These are phyloP conservation scores for Torymus tubicola DNA, from an alignment of 2,888 invertebrate species.

Conservation along the genomic window DNA sequence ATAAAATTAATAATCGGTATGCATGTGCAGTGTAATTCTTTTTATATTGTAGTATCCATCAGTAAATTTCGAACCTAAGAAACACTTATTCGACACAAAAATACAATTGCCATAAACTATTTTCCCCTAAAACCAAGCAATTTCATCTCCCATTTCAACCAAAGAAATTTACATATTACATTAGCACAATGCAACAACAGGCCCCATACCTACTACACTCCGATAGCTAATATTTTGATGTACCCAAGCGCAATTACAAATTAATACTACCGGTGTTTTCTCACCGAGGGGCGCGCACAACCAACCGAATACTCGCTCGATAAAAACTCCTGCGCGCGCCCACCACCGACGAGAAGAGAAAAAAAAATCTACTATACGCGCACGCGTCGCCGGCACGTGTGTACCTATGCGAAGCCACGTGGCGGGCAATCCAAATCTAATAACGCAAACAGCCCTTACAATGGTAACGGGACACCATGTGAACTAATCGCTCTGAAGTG, in stretches of 20 bases:
- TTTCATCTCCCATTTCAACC: neutral
- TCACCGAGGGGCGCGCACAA: neutral
- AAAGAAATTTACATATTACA: neutral
- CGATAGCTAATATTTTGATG: constrained; percentile 38
- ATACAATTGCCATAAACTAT: too few species aligned
- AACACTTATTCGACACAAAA: too few species aligned
- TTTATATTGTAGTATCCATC: too few species aligned
- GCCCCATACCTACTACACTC: neutral
- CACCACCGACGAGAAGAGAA: neutral
- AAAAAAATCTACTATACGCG: neutral
- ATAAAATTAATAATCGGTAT: too few species aligned
- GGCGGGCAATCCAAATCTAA: constrained; percentile 75
- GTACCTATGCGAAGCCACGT: constrained; percentile 62
- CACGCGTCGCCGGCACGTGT: constrained; percentile 55
- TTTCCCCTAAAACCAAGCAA: neutral
- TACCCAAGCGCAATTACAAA: constrained; percentile 51
- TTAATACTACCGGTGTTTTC: constrained; percentile 51
- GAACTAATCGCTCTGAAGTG: constrained; percentile 75
- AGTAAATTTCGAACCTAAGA: too few species aligned
- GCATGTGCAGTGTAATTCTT: too few species aligned
- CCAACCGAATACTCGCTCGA: neutral
- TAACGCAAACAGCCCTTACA: constrained; percentile 74
- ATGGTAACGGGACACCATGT: constrained; percentile 75
- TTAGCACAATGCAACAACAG: neutral
- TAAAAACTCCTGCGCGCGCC: constrained; percentile 11